Evolutionary conservation across 2,113 vertebrate genomes (phyloP), one percentile per base, ranked within the genome.

Genomic region (Diadophis punctatus): DNA sequence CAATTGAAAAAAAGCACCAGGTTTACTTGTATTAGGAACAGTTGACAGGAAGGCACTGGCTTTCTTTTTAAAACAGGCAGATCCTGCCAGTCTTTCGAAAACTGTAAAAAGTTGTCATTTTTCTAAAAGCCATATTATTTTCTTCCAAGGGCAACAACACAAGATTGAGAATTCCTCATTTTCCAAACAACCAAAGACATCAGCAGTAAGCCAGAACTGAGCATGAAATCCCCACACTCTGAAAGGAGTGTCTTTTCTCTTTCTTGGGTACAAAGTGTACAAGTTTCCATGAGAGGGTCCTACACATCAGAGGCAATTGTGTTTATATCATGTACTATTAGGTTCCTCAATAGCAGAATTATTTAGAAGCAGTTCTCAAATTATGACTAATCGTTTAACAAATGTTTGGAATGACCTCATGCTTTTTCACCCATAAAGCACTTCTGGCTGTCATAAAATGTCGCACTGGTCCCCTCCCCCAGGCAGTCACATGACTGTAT

Each of bases 41-140:
- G 22, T 34, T 95, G 80, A 20, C 87, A 56, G 68, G 92, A 4
- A 39, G 86, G 60, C 0, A 95, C 39, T 4, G 51, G 46, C 30
- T 68, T 2, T 46, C 85, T 51, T 89, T 30, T 52, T 49, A 89
- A 46, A n/a, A 1, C 23, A 2, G 43, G 7, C 86, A 30, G 1
- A 5, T 88, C 90, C 91, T 94, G n/a, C 55, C 87, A 8, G 20
- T 58, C 52, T 86, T 95, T 84, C 53, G 92, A 95, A 96, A 55
- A 25, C 88, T 94, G 30, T 27, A 51, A 94, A 94, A 58, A 91
- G 74, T 46, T 34, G 60, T 58, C 91, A 86, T 52, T 68, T 52
- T 3, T 4, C n/a, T 74, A 93, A 89, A 96, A 94, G 55, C 74
- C 10, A 30, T 74, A 84, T 93, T 90, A 5, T 1, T 5, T 7